phyloP scores from a whole-genome alignment of 1,140 invertebrate species.

The Theocolax elegans region DNA sequence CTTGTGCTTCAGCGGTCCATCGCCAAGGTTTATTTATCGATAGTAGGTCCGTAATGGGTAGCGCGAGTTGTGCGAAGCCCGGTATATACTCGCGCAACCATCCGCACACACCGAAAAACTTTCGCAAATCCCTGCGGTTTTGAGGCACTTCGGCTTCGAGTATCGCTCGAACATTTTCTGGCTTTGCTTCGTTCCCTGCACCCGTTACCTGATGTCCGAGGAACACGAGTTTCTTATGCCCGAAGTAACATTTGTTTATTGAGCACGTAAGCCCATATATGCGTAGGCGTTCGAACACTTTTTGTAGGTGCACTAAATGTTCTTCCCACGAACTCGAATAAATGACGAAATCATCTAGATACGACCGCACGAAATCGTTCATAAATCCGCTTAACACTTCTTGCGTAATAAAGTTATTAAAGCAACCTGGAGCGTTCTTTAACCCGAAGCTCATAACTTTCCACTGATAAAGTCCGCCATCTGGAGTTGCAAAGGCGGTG shows the following conservation, averaged over 20 bases:
- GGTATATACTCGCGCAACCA: conserved; percentile 51
- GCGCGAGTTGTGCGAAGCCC: conserved; percentile 24
- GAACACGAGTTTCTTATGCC: not conserved
- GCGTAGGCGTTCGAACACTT: conserved; percentile 13
- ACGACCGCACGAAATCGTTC: not conserved
- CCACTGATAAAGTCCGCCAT: too few relatives aligned
- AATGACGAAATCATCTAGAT: conserved; percentile 17
- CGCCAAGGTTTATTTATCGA: not conserved
- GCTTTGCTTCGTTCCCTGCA: conserved; percentile 7
- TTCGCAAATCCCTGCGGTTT: conserved; percentile 20
- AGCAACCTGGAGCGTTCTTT: too few relatives aligned
- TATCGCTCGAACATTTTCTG: not conserved
- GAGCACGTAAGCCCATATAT: conserved; percentile 5
- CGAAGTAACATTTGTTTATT: conserved; percentile 1
- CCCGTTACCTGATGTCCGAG: conserved; percentile 13
- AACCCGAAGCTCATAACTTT: too few relatives aligned
- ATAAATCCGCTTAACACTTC: too few relatives aligned
- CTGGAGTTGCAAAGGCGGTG: too few relatives aligned
- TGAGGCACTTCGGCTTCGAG: not conserved
- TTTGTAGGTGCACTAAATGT: conserved; percentile 1
- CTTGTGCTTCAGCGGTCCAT: not conserved
- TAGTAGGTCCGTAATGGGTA: not conserved
- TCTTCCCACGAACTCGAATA: conserved; percentile 22
- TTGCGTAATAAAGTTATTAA: too few relatives aligned
- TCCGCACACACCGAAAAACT: conserved; percentile 43